Evolutionary conservation across 2,113 vertebrate species (phyloP).

Genomic region (Ceyx melanurus): DNA sequence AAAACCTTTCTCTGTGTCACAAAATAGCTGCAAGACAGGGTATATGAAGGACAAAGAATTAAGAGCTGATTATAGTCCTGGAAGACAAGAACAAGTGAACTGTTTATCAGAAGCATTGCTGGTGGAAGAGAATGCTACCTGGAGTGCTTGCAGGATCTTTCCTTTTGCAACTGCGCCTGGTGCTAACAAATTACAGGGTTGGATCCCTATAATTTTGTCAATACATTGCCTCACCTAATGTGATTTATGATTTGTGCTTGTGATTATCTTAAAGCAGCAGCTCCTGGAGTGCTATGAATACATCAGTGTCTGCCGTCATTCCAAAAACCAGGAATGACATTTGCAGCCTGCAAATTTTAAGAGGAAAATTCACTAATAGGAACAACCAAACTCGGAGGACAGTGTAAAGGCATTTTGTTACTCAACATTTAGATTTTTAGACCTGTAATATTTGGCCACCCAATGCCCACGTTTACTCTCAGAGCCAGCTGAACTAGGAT

Average conservation of each 20-base stretch:
- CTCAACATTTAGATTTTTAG: background rate
- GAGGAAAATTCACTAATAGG: background rate
- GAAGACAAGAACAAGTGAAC: constrained; percentile 5
- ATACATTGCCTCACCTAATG: constrained; percentile 11
- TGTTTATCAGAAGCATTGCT: background rate
- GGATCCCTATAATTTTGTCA: constrained; percentile 46
- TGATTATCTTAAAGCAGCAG: constrained; percentile 22
- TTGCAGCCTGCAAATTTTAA: background rate
- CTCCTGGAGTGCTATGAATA: background rate
- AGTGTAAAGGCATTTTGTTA: background rate
- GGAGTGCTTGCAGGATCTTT: background rate
- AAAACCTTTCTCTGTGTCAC: background rate
- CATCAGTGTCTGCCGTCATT: background rate
- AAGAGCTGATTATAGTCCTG: constrained; percentile 18
- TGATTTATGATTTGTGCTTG: constrained; percentile 28
- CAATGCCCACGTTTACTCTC: background rate
- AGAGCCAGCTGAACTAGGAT: background rate
- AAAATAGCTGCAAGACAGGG: constrained; percentile 11
- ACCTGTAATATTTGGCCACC: background rate
- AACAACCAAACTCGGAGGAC: background rate
- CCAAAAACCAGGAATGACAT: accelerated
- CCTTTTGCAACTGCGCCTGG: background rate
- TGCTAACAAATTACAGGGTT: constrained; percentile 43
- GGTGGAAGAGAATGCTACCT: background rate
- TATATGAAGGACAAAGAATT: constrained; percentile 32